Percentiles rank a stretch among this genome's conserved stretches.
Conservation (phyloP, 2,113 vertebrate species). For the Sebastes fasciatus region DNA sequence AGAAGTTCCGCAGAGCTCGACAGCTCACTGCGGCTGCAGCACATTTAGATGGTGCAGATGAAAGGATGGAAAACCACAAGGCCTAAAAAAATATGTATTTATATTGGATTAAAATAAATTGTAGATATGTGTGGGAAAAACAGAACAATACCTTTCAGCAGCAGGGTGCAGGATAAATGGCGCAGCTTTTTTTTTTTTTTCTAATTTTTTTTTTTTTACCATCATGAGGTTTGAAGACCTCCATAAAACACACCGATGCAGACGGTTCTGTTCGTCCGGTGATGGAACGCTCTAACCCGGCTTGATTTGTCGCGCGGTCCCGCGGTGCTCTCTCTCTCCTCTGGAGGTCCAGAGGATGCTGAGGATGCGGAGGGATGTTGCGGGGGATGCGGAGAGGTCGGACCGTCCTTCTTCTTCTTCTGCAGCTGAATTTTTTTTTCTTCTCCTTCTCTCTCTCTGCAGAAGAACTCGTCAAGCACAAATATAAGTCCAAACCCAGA, state of each 20-base stretch:
- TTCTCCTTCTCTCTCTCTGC: neutral
- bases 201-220: constrained; percentile 18
- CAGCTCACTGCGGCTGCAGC: constrained; percentile 64
- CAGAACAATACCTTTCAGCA: constrained; percentile 57
- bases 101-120: neutral
- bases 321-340: constrained; percentile 17
- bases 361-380: constrained; percentile 60
- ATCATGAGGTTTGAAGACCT: constrained; percentile 21
- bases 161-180: constrained; percentile 38
- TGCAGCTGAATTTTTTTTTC: constrained; percentile 10
- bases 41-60: constrained; percentile 38
- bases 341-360: constrained; percentile 55
- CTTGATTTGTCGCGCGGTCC: constrained; percentile 15
- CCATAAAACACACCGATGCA: constrained; percentile 27
- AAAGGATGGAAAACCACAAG: constrained; percentile 9
- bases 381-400: constrained; percentile 64
- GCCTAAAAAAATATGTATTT: neutral
- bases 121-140: neutral
- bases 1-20: constrained; percentile 68
- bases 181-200: constrained; percentile 36
- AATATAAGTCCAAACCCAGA: constrained; percentile 66
- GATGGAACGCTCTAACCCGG: constrained; percentile 3
- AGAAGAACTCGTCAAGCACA: constrained; percentile 32
- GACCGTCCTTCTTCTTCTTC: constrained; percentile 52
- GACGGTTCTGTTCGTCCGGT: neutral